Percentiles rank a stretch among this genome's conserved stretches.
Evolutionary conservation across 2,888 invertebrate species (phyloP).

Genomic region (Nemoura dubitans): DNA sequence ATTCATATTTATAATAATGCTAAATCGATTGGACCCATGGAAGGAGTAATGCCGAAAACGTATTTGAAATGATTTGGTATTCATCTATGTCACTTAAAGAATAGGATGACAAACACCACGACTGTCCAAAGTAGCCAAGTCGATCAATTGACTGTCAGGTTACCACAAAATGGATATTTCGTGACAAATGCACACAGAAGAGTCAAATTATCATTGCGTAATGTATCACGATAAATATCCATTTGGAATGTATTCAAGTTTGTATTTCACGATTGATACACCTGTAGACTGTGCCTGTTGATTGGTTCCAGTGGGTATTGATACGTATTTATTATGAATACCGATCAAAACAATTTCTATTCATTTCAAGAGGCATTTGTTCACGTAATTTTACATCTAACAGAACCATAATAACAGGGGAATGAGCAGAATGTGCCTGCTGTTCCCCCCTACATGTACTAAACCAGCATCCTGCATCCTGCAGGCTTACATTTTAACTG

Average conservation of each 20-base stretch:
- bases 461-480: neutral
- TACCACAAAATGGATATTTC: neutral
- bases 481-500: neutral
- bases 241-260: neutral
- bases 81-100: conserved; percentile 21
- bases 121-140: neutral
- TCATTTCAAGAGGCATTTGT: too few species aligned
- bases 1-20: neutral
- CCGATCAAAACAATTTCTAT: too few species aligned
- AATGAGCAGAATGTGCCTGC: too few species aligned
- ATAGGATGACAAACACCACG: conserved; percentile 8
- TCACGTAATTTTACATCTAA: too few species aligned
- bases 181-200: neutral
- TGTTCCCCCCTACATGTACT: neutral
- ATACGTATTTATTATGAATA: too few species aligned
- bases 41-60: neutral
- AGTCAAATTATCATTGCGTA: neutral
- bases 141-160: neutral
- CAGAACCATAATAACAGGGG: too few species aligned
- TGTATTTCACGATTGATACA: neutral
- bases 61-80: neutral
- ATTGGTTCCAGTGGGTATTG: too few species aligned
- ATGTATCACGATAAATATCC: neutral
- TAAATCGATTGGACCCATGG: neutral
- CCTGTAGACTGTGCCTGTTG: neutral